These are phyloP conservation scores for Arctopsyche grandis DNA, from an alignment of 1,140 invertebrate species.

Conservation along the genomic window DNA sequence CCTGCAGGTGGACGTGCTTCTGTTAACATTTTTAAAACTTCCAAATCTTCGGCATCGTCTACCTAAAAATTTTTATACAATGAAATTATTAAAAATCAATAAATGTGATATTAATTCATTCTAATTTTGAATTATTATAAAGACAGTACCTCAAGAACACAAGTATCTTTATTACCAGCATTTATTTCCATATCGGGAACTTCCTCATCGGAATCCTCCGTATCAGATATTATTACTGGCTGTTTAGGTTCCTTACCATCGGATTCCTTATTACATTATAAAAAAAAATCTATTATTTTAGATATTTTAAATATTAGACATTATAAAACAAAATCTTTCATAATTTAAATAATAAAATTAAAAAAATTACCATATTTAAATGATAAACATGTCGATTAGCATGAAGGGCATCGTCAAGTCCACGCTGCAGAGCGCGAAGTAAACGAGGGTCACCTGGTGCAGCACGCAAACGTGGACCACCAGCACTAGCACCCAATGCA, in stretches of 20 bases:
- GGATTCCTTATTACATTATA: constrained; percentile 44
- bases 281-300: background rate
- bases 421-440: constrained; percentile 44
- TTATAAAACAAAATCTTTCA: too few species aligned
- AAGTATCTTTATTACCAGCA: constrained; percentile 84
- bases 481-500: constrained; percentile 43
- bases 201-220: constrained; percentile 79
- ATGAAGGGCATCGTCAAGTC: constrained; percentile 48
- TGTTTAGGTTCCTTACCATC: constrained; percentile 43
- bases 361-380: constrained; percentile 40
- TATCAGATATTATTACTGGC: constrained; percentile 65
- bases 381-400: constrained; percentile 51
- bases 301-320: too few species aligned
- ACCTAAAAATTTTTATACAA: constrained; percentile 65
- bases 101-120: too few species aligned
- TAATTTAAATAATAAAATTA: background rate
- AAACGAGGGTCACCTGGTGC: constrained; percentile 48
- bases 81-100: constrained; percentile 37
- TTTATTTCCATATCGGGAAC: constrained; percentile 79
- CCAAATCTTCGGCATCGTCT: constrained; percentile 88
- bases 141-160: constrained; percentile 73
- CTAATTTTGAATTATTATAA: too few species aligned
- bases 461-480: constrained; percentile 46
- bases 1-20: constrained; percentile 82
- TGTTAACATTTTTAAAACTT: constrained; percentile 81